Evolutionary conservation across 2,888 invertebrate species (phyloP).

Genomic region (Archips xylosteana): DNA sequence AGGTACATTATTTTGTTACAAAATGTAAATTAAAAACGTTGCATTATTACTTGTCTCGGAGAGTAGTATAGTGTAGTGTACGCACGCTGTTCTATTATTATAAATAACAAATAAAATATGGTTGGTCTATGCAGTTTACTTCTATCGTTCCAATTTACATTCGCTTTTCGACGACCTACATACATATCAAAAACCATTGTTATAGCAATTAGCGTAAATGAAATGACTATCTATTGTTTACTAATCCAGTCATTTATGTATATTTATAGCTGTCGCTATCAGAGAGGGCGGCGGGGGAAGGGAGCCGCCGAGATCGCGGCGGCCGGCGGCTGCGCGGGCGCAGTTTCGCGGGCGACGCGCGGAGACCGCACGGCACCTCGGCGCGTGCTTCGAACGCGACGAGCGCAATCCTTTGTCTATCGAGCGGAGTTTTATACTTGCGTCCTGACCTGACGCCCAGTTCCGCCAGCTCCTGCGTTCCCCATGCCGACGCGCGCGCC

Average conservation of each 20-base stretch:
- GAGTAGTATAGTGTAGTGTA: too few species aligned
- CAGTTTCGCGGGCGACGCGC: conserved; percentile 21
- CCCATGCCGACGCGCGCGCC: background rate
- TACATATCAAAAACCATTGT: conserved; percentile 22
- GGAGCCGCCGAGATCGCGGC: conserved; percentile 39
- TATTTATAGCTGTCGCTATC: conserved; percentile 35
- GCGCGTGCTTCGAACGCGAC: conserved; percentile 28
- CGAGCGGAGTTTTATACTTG: conserved; percentile 41
- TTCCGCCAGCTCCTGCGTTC: background rate
- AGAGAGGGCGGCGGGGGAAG: conserved; percentile 21
- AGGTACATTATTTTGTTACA: too few species aligned
- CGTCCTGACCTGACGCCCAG: background rate
- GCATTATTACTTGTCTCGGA: too few species aligned
- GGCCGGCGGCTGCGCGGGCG: conserved; percentile 34
- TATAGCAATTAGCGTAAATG: conserved; percentile 2
- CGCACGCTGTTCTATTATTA: background rate
- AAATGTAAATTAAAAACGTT: too few species aligned
- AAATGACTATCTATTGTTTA: conserved; percentile 34
- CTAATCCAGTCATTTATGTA: conserved; percentile 23
- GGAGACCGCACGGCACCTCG: background rate
- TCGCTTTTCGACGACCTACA: background rate
- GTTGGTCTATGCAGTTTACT: background rate
- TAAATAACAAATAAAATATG: too few species aligned
- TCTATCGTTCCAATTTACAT: background rate
- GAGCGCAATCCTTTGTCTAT: conserved; percentile 52